Evolutionary conservation across 2,113 vertebrate species (phyloP).

Genomic region (Ia io): DNA sequence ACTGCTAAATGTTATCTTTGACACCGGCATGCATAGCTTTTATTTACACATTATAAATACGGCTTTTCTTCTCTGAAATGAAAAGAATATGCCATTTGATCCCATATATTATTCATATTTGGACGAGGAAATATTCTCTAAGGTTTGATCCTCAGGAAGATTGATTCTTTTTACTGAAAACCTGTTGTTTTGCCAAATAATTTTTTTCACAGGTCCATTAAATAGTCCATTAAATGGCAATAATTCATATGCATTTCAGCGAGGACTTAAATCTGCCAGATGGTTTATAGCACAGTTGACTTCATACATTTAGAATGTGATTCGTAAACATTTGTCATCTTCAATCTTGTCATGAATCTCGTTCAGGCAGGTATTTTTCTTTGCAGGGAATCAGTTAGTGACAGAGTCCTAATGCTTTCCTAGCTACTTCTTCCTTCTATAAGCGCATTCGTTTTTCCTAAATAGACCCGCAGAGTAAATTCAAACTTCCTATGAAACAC

Average conservation of each 20-base stretch:
- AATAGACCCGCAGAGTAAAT: conserved; percentile 12
- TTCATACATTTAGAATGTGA: conserved; percentile 65
- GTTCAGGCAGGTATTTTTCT: conserved; percentile 48
- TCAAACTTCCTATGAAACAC: background rate
- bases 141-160: conserved; percentile 36
- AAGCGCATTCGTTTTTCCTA: background rate
- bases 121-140: background rate
- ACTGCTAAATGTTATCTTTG: conserved; percentile 61
- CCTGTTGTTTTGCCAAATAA: conserved; percentile 66
- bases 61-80: conserved; percentile 38
- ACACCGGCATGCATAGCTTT: conserved; percentile 34
- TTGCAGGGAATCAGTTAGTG: conserved; percentile 25
- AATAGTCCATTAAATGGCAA: conserved; percentile 71
- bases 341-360: conserved; percentile 47
- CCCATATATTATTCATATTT: background rate
- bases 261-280: conserved; percentile 58
- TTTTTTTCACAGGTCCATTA: conserved; percentile 68
- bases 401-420: background rate
- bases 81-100: conserved; percentile 20
- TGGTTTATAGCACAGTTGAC: conserved; percentile 65
- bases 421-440: background rate
- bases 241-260: conserved; percentile 56
- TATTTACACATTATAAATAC: conserved; percentile 60
- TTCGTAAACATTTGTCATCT: conserved; percentile 63
- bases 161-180: conserved; percentile 53